Evolutionary conservation across 2,113 vertebrate genomes (phyloP).

Genomic region (Numenius arquata): DNA sequence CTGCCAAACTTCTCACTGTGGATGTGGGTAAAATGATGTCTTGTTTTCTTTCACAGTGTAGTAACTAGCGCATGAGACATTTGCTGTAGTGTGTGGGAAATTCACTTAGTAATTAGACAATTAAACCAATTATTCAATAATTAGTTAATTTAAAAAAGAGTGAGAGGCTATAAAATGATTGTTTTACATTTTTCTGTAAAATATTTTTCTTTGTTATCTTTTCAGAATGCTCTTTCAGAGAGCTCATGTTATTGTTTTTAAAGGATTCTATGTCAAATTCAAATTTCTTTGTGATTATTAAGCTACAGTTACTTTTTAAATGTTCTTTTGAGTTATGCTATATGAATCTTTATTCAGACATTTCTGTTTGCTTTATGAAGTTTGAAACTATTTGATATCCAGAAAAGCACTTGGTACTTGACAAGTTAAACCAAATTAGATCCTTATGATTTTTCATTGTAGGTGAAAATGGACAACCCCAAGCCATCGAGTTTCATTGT

Average conservation of each 20-base stretch:
- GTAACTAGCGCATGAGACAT: not conserved
- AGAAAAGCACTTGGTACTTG: not conserved
- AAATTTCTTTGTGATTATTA: not conserved
- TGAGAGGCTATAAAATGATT: not conserved
- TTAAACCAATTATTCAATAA: not conserved
- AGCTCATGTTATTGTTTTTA: not conserved
- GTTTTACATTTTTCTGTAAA: not conserved
- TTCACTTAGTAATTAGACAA: not conserved
- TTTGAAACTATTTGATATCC: not conserved
- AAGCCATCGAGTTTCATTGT: not conserved
- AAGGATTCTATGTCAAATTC: not conserved
- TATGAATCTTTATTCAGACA: not conserved
- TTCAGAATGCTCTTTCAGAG: not conserved
- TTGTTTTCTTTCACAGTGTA: not conserved
- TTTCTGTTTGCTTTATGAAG: not conserved
- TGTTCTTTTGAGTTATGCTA: not conserved
- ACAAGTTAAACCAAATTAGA: not conserved
- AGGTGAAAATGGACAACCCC: not conserved
- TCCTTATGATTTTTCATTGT: not conserved
- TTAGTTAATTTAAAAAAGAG: not conserved
- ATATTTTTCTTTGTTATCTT: not conserved
- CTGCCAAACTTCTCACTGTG: not conserved
- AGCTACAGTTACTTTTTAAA: not conserved
- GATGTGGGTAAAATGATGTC: not conserved
- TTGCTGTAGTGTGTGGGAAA: not conserved